Conservation (phyloP, 2,797 vertebrate genomes). For the Gambelia wislizenii region DNA sequence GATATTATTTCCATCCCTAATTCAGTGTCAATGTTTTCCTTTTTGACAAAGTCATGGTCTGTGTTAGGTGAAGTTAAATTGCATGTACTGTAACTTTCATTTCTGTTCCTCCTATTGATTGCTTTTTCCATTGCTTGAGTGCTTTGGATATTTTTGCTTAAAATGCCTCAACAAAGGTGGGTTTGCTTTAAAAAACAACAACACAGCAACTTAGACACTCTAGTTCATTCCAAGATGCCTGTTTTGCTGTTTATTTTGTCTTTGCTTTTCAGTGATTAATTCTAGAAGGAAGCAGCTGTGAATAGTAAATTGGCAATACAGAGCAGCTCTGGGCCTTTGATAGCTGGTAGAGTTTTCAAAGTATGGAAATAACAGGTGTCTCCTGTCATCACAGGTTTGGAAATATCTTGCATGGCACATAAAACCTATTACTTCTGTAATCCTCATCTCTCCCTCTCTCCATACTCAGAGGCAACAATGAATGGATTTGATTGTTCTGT, state of each 20-base stretch:
- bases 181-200: constrained; percentile 11
- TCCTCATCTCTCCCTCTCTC: neutral
- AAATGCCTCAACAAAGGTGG: neutral
- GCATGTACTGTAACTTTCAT: constrained; percentile 44
- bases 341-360: constrained; percentile 54
- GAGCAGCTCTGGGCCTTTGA: constrained; percentile 47
- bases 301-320: constrained; percentile 37
- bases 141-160: constrained; percentile 36
- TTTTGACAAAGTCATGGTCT: constrained; percentile 27
- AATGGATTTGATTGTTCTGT: neutral
- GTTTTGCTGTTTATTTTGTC: constrained; percentile 57
- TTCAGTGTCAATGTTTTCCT: neutral
- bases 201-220: constrained; percentile 21
- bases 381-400: constrained; percentile 30
- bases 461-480: neutral
- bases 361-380: constrained; percentile 27
- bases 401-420: constrained; percentile 23
- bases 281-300: constrained; percentile 35
- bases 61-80: constrained; percentile 32
- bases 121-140: constrained; percentile 8
- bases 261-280: constrained; percentile 53
- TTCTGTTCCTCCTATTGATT: constrained; percentile 51
- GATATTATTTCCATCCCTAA: no score
- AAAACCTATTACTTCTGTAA: no score
- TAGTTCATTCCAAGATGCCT: constrained; percentile 45